A percentile compares a stretch with the other conserved stretches of the same genome.
phyloP scores from a whole-genome alignment of 1,140 invertebrate genomes.

The Cephus cinctus region DNA sequence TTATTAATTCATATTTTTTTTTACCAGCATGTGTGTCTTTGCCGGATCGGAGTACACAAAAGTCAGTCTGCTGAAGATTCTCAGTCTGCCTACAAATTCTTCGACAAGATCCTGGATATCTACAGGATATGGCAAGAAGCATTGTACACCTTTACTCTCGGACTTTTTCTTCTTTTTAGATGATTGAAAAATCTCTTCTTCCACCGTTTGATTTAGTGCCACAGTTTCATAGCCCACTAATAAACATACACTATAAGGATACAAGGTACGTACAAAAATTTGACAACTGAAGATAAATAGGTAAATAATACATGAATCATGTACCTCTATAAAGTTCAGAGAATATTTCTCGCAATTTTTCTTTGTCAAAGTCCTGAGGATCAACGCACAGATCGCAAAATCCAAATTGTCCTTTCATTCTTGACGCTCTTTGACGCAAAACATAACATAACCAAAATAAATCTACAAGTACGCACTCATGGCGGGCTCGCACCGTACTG shows the following conservation, averaged over 20 bases:
- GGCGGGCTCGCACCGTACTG: too few species aligned
- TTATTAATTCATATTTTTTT: constrained; percentile 9
- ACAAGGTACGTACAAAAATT: neutral
- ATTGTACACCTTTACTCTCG: constrained; percentile 19
- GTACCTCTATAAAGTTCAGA: constrained; percentile 33
- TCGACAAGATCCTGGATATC: constrained; percentile 29
- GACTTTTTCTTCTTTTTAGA: constrained; percentile 51
- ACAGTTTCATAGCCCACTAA: constrained; percentile 52
- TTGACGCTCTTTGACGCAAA: too few species aligned
- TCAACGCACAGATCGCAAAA: constrained; percentile 48
- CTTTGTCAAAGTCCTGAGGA: constrained; percentile 7
- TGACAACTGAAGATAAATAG: too few species aligned
- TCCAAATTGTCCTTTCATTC: constrained; percentile 17
- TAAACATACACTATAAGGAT: constrained; percentile 19
- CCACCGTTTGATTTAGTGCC: constrained; percentile 49
- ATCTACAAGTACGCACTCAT: too few species aligned
- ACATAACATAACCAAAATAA: too few species aligned
- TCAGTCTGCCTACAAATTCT: constrained; percentile 44
- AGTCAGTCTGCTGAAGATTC: constrained; percentile 46
- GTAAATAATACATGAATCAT: constrained; percentile 17
- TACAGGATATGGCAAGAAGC: constrained; percentile 28
- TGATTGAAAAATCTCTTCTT: constrained; percentile 44
- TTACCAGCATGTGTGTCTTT: constrained; percentile 45
- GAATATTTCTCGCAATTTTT: constrained; percentile 26
- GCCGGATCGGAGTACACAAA: constrained; percentile 42